phyloP scores from a whole-genome alignment of 2,888 invertebrate genomes.

The Drosophila multiciliata region DNA sequence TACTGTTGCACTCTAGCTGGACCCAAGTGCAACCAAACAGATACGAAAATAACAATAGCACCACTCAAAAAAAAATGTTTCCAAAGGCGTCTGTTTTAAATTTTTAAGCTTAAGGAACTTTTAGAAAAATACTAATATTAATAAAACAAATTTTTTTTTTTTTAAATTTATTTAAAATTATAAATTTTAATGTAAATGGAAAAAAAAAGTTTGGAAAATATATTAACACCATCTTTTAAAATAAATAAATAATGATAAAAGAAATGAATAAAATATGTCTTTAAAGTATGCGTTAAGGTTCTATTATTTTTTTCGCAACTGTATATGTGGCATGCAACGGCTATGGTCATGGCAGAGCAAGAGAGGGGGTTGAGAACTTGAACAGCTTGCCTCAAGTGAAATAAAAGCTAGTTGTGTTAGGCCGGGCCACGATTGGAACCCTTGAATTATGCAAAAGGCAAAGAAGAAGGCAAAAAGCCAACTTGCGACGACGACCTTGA shows the following conservation, averaged over 20 bases:
- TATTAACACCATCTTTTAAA: no score
- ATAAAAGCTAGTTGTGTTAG: constrained; percentile 44
- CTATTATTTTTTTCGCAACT: constrained; percentile 6
- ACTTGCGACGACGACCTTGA: constrained; percentile 49
- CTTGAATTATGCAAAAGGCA: constrained; percentile 70
- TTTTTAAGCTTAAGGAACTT: neutral
- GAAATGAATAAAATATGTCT: neutral
- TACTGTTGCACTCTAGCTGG: constrained; percentile 42
- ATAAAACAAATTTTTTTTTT: neutral
- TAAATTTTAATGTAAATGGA: neutral
- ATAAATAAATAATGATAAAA: neutral
- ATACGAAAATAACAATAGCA: neutral
- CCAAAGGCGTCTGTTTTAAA: neutral
- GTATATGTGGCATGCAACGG: constrained; percentile 61
- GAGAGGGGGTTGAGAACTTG: neutral
- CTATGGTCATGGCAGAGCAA: constrained; percentile 25
- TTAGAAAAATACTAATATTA: neutral
- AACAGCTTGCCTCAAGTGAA: constrained; percentile 16
- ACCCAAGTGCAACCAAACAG: constrained; percentile 42
- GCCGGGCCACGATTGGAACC: constrained; percentile 14
- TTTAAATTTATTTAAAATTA: no score
- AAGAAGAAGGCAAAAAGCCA: constrained; percentile 9
- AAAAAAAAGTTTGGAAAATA: no score
- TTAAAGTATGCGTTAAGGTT: neutral
- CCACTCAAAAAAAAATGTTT: neutral